Percentiles rank a stretch among this genome's conserved stretches.
Evolutionary conservation across 2,888 invertebrate genomes (phyloP).

Genomic region (Archips crataeganus): DNA sequence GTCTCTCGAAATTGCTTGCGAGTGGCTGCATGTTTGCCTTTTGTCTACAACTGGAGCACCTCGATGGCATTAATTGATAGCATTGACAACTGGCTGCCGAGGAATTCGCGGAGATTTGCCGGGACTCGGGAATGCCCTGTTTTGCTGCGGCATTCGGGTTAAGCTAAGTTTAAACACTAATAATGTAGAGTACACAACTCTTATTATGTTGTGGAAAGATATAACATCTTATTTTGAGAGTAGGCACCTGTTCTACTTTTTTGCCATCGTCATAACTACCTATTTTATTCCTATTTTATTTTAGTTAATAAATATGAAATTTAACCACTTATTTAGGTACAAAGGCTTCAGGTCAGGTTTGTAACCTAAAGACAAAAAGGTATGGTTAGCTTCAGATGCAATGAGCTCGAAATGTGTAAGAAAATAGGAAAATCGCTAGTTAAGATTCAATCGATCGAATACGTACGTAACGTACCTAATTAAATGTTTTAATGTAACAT

Average conservation of each 20-base stretch:
- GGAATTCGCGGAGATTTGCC: conserved; percentile 54
- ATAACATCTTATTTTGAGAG: too few relatives aligned
- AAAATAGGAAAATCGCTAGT: background rate
- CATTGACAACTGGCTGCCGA: conserved; percentile 62
- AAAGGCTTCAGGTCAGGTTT: too few relatives aligned
- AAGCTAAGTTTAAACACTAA: background rate
- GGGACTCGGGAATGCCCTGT: background rate
- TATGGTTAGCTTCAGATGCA: too few relatives aligned
- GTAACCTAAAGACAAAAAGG: too few relatives aligned
- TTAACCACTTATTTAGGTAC: too few relatives aligned
- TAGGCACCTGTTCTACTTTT: too few relatives aligned
- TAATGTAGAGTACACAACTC: too few relatives aligned
- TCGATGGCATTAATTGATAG: conserved; percentile 77
- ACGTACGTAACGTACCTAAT: background rate
- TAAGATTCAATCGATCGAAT: background rate
- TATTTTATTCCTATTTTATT: background rate
- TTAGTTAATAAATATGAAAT: background rate
- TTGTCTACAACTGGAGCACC: conserved; percentile 72
- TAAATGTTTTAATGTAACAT: background rate
- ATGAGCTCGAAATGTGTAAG: background rate
- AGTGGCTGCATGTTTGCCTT: conserved; percentile 68
- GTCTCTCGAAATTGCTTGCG: conserved; percentile 46
- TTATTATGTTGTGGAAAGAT: too few relatives aligned
- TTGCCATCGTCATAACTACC: too few relatives aligned
- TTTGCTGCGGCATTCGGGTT: background rate